These are phyloP conservation scores for Catharus fuscescens DNA, from an alignment of 2,113 vertebrate genomes.

Conservation along the genomic window DNA sequence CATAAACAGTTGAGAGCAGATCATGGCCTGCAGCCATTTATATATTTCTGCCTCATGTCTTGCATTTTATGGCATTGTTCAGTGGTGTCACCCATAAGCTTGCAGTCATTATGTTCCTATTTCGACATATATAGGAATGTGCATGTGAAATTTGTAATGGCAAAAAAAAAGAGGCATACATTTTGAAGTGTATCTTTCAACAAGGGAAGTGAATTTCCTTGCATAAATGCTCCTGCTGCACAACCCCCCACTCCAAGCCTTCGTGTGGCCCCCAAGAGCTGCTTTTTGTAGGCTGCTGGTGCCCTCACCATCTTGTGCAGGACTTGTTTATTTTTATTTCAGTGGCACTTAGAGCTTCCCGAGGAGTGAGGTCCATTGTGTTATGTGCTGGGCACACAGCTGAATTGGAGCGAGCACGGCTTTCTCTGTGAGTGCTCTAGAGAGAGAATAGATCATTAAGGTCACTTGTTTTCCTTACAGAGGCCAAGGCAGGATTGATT, in stretches of 20 bases:
- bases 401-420: constrained; percentile 53
- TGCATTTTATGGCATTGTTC: constrained; percentile 17
- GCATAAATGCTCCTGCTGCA: not conserved
- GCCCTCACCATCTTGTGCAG: constrained; percentile 61
- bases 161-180: not conserved
- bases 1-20: constrained; percentile 42
- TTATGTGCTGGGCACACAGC: constrained; percentile 36
- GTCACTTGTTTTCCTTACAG: constrained; percentile 65
- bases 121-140: not conserved
- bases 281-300: constrained; percentile 55
- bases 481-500: constrained; percentile 62
- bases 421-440: constrained; percentile 69
- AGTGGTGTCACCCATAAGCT: constrained; percentile 10
- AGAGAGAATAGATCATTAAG: constrained; percentile 71
- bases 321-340: constrained; percentile 65
- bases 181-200: constrained; percentile 9
- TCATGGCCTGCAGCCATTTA: constrained; percentile 53
- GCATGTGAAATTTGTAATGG: not conserved
- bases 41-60: constrained; percentile 27
- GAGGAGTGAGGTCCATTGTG: constrained; percentile 63
- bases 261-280: constrained; percentile 21
- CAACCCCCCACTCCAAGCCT: not conserved
- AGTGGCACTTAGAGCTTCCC: constrained; percentile 59
- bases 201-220: not conserved
- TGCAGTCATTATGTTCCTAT: not conserved